Evolutionary conservation across 2,797 vertebrate species (phyloP), one percentile per base, ranked within the genome.

Genomic region (Monodelphis domestica): DNA sequence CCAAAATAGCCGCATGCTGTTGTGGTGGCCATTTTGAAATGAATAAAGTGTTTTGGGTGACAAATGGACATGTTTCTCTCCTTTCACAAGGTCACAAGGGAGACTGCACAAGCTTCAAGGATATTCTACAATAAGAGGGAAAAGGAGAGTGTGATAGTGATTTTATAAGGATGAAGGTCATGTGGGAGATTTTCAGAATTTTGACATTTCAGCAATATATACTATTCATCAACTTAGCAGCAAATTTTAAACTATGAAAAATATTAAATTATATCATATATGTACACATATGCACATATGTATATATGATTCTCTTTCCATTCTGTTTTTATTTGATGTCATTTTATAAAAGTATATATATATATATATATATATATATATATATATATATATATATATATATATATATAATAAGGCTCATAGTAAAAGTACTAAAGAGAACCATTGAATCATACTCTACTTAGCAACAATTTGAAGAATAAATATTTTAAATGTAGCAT

Each of bases 11-110:
- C 29, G 14, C 26, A 1, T 88, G 50, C n/a, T 94, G 95, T 95
- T 94, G 56, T 51, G 53, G 91, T 95, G 70, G 91, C 91, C 95
- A 51, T 84, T 96, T 91, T 95, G 94, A 95, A 96, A 97, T 94
- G 94, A 96, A 91, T 92, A 96, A 92, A 95, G 95, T 92, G 88
- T 94, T 97, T 95, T 93, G 92, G 92, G 88, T 97, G 96, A 97
- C 93, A 97, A 93, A 95, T 28, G 78, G 12, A 95, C 93, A 93
- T 84, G n/a, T 94, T 92, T 96, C 57, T 95, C 84, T 95, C 92
- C 53, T 94, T 53, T 95, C 38, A 70, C 96, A 97, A 97, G 92
- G 97, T 97, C 95, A 95, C 92, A 70, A 88, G 93, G 89, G 56
- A 94, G 53, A 94, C 3, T n/a, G 51, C 90, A 91, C 91, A 95